phyloP scores from a whole-genome alignment of 2,888 invertebrate species.

The Unio delphinus region DNA sequence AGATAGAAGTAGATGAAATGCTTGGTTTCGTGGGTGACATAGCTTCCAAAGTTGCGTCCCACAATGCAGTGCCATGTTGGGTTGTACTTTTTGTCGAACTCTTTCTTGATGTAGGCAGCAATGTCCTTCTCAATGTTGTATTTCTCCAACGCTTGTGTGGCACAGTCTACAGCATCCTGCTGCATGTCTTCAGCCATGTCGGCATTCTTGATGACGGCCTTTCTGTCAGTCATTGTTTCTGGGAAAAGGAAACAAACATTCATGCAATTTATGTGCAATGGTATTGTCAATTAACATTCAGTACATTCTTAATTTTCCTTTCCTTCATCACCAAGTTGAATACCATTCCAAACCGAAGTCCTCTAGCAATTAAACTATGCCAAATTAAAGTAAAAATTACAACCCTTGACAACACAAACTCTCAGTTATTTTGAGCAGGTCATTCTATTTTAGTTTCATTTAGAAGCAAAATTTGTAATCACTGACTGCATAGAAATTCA shows the following conservation, averaged over 20 bases:
- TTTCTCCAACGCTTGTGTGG: conserved; percentile 97
- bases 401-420: too few relatives aligned
- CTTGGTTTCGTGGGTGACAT: conserved; percentile 86
- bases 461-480: too few relatives aligned
- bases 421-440: too few relatives aligned
- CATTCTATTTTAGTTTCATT: too few relatives aligned
- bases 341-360: too few relatives aligned
- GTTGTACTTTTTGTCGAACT: conserved; percentile 99
- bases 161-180: conserved; percentile 99
- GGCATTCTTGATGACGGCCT: conserved; percentile 99
- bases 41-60: conserved; percentile 96
- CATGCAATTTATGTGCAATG: not conserved
- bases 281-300: not conserved
- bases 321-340: too few relatives aligned
- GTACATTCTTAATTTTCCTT: too few relatives aligned
- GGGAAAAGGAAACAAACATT: not conserved
- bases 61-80: conserved; percentile 99
- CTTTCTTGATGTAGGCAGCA: conserved; percentile 99
- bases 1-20: conserved; percentile 99
- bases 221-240: conserved; percentile 72
- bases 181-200: conserved; percentile 99
- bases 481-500: too few relatives aligned
- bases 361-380: too few relatives aligned
- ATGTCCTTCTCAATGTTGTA: conserved; percentile 99
- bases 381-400: too few relatives aligned